phyloP scores from a whole-genome alignment of 2,113 vertebrate species.

The Sigmodon hispidus region DNA sequence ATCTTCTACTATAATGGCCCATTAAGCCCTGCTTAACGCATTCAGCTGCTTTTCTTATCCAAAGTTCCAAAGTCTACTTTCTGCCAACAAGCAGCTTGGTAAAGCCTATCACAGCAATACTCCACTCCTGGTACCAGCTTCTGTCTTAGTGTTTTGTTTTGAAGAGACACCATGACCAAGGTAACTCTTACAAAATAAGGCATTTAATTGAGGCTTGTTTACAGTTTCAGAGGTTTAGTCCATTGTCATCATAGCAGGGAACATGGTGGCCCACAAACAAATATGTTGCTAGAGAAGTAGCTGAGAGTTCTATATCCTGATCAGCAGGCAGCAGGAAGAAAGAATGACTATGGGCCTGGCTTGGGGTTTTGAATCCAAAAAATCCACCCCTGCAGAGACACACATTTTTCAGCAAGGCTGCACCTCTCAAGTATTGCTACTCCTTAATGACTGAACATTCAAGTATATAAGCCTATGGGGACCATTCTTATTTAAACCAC shows the following conservation, averaged over 20 bases:
- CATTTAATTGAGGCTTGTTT: not conserved
- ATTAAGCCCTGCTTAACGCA: not conserved
- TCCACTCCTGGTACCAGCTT: not conserved
- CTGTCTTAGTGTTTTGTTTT: not conserved
- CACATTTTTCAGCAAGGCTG: not conserved
- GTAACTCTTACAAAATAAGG: not conserved
- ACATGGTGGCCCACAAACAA: not conserved
- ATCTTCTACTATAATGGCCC: not conserved
- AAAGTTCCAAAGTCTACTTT: not conserved
- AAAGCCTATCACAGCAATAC: not conserved
- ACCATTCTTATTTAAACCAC: not conserved
- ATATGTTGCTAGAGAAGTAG: not conserved
- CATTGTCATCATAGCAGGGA: not conserved
- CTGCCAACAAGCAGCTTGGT: not conserved
- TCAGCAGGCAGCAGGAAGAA: not conserved
- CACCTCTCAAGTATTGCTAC: not conserved
- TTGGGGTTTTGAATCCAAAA: not conserved
- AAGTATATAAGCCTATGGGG: not conserved
- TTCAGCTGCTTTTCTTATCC: not conserved
- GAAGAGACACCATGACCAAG: not conserved
- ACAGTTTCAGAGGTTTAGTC: not conserved
- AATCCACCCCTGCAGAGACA: not conserved
- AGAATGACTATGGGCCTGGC: not conserved
- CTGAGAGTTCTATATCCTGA: not conserved
- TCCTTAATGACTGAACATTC: not conserved